Evolutionary conservation across 2,797 vertebrate genomes (phyloP).

Genomic region (Malacoctenus gilli): DNA sequence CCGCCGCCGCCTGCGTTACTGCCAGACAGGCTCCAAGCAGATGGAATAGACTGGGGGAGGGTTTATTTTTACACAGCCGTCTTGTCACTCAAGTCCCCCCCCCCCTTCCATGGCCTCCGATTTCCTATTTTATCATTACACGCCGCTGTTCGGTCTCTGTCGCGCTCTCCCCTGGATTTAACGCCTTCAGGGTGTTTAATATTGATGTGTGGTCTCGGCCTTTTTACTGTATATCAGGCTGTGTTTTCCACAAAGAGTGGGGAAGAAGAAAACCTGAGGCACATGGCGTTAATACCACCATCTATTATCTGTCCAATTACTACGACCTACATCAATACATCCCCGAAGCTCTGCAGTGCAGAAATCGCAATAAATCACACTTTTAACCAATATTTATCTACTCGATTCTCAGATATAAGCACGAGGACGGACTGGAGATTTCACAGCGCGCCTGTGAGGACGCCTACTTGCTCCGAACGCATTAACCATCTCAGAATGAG

Average conservation of each 20-base stretch:
- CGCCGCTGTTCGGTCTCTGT: neutral
- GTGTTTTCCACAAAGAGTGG: neutral
- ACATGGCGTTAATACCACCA: slow-evolving; percentile 35
- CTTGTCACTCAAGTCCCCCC: slow-evolving; percentile 49
- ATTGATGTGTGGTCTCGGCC: slow-evolving; percentile 39
- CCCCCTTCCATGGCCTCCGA: neutral
- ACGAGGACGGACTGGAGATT: too few relatives aligned
- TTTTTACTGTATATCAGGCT: slow-evolving; percentile 45
- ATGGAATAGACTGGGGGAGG: slow-evolving; percentile 63
- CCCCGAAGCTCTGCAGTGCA: slow-evolving; percentile 11
- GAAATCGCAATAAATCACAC: neutral
- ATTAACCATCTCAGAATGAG: too few relatives aligned
- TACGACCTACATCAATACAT: slow-evolving; percentile 28
- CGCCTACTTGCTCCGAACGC: too few relatives aligned
- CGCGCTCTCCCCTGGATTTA: slow-evolving; percentile 5
- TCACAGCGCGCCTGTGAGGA: too few relatives aligned
- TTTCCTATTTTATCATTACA: slow-evolving; percentile 2
- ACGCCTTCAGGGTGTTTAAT: slow-evolving; percentile 20
- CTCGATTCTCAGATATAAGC: neutral
- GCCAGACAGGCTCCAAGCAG: slow-evolving; percentile 62
- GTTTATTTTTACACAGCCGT: slow-evolving; percentile 38
- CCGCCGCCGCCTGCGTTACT: slow-evolving; percentile 2
- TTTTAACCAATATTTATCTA: neutral
- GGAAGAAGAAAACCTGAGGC: slow-evolving; percentile 6
- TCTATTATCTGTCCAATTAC: slow-evolving; percentile 57